phyloP scores from a whole-genome alignment of 2,888 invertebrate genomes.

The Brenthis hecate region DNA sequence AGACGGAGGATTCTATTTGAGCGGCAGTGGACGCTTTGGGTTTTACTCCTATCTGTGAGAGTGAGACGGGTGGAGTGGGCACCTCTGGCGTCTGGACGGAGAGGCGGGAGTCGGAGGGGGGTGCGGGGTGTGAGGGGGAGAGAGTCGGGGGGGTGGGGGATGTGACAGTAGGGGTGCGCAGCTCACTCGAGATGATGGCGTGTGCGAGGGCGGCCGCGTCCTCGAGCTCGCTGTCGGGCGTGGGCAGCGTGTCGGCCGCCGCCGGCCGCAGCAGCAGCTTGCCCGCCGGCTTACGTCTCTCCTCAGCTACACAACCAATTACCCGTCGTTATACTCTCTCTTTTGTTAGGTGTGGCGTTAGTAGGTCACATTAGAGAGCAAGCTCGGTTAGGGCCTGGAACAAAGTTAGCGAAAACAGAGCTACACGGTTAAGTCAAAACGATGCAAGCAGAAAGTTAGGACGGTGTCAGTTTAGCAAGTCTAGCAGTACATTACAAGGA shows the following conservation, averaged over 20 bases:
- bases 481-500: constrained; percentile 69
- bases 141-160: constrained; percentile 56
- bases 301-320: constrained; percentile 80
- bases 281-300: constrained; percentile 74
- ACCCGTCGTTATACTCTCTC: constrained; percentile 75
- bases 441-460: constrained; percentile 77
- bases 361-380: constrained; percentile 83
- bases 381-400: constrained; percentile 84
- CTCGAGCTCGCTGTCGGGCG: constrained; percentile 78
- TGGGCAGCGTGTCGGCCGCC: constrained; percentile 68
- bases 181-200: constrained; percentile 76
- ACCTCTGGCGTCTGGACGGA: constrained; percentile 64
- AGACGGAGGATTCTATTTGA: constrained; percentile 69
- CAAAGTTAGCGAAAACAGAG: constrained; percentile 81
- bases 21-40: constrained; percentile 66
- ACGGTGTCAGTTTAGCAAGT: constrained; percentile 61
- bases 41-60: constrained; percentile 75
- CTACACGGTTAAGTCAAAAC: constrained; percentile 77
- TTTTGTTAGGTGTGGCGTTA: constrained; percentile 79
- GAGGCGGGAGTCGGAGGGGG: constrained; percentile 52
- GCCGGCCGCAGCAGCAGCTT: constrained; percentile 73
- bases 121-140: constrained; percentile 46
- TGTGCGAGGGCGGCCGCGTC: constrained; percentile 76
- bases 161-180: constrained; percentile 62
- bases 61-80: constrained; percentile 80